These are phyloP conservation scores for Eupsittula cactorum DNA, from an alignment of 2,113 vertebrate genomes.

Conservation along the genomic window DNA sequence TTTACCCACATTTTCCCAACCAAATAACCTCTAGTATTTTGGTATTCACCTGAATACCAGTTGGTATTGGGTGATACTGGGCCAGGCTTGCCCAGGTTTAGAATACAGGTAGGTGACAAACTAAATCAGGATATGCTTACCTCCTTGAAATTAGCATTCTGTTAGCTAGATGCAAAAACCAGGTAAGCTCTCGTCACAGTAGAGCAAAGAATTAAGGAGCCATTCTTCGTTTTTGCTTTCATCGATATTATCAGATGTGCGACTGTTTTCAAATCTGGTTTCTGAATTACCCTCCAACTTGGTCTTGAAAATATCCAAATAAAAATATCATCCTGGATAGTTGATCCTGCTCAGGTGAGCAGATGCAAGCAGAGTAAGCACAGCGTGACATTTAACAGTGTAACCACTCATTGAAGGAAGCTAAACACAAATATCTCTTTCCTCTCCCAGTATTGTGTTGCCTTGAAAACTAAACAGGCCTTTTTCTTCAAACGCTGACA, in stretches of 20 bases:
- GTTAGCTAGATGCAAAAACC: not conserved
- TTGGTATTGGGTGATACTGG: not conserved
- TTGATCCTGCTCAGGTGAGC: not conserved
- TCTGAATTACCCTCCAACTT: not conserved
- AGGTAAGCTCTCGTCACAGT: not conserved
- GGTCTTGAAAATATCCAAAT: not conserved
- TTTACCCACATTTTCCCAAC: not conserved
- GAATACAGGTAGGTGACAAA: not conserved
- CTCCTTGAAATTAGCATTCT: not conserved
- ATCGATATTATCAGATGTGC: rapidly evolving
- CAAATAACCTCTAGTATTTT: rapidly evolving
- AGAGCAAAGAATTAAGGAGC: not conserved
- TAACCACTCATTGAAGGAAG: rapidly evolving
- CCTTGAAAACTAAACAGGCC: not conserved
- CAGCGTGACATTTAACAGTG: not conserved
- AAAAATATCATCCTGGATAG: not conserved
- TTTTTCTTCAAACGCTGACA: not conserved
- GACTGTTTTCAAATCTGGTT: not conserved
- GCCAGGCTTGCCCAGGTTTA: not conserved
- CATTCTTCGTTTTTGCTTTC: not conserved
- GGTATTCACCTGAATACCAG: not conserved
- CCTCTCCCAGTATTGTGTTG: not conserved
- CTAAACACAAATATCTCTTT: not conserved
- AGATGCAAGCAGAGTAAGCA: not conserved
- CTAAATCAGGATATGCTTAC: not conserved